Evolutionary conservation across 2,888 invertebrate genomes (phyloP).

Genomic region (Timema cristinae): DNA sequence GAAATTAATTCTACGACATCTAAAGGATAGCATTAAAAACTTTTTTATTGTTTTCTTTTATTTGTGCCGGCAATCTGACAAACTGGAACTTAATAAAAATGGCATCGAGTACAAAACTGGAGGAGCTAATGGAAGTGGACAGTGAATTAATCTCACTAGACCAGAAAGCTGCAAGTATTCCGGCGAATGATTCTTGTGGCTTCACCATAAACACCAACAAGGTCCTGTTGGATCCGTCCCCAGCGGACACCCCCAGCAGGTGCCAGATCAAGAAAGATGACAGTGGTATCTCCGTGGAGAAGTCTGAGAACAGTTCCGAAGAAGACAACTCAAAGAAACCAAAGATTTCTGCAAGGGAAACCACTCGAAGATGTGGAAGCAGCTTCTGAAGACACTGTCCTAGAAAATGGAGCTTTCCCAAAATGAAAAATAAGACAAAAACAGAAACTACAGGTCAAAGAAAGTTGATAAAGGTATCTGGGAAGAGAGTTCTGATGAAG

Average conservation of each 20-base stretch:
- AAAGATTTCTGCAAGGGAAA: conserved; percentile 21
- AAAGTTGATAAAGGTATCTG: conserved; percentile 30
- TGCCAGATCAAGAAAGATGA: conserved; percentile 27
- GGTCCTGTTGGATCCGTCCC: too few relatives aligned
- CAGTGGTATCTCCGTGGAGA: conserved; percentile 35
- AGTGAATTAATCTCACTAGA: conserved; percentile 17
- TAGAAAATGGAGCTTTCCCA: conserved; percentile 32
- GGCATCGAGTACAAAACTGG: conserved; percentile 17
- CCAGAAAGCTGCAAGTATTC: conserved; percentile 8
- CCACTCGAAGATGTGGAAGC: conserved; percentile 14
- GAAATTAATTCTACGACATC: conserved; percentile 6
- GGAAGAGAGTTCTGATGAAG: conserved; percentile 28
- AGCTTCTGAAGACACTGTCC: conserved; percentile 21
- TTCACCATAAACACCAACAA: too few relatives aligned
- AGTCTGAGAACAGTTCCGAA: conserved; percentile 32
- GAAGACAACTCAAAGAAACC: conserved; percentile 25
- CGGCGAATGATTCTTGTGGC: background rate
- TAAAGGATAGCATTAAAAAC: background rate
- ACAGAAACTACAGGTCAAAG: conserved; percentile 39
- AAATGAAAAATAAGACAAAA: conserved; percentile 38
- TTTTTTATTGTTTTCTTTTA: too few relatives aligned
- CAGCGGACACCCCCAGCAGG: background rate
- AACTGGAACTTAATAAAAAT: conserved; percentile 8
- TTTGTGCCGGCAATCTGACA: background rate
- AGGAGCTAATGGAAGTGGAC: conserved; percentile 21